These are phyloP conservation scores for Parnassius mnemosyne DNA, from an alignment of 2,888 invertebrate genomes.

Conservation along the genomic window DNA sequence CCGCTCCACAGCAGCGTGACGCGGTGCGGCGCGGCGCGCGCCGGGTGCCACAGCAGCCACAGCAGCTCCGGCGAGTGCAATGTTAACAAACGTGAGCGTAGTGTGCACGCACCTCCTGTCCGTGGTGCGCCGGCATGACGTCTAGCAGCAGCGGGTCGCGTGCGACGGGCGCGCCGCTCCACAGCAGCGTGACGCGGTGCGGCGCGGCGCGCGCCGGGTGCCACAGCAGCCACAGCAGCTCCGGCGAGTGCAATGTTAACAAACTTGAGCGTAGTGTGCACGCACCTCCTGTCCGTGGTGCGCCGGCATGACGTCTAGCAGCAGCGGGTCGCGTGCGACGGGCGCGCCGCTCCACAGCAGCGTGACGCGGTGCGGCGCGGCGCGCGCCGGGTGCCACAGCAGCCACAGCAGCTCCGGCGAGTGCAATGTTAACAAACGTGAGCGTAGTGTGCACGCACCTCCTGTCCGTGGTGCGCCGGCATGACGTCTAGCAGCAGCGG, in stretches of 20 bases:
- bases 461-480: conserved; percentile 85
- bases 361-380: conserved; percentile 92
- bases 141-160: conserved; percentile 78
- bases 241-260: too few species aligned
- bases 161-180: conserved; percentile 89
- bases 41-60: conserved; percentile 93
- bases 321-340: conserved; percentile 73
- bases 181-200: conserved; percentile 91
- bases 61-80: too few species aligned
- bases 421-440: too few species aligned
- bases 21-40: conserved; percentile 91
- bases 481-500: conserved; percentile 80
- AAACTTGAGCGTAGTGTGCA: too few species aligned
- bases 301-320: conserved; percentile 81
- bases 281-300: conserved; percentile 85
- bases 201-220: conserved; percentile 93
- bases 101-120: conserved; percentile 79
- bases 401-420: too few species aligned
- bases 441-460: conserved; percentile 56
- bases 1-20: conserved; percentile 93
- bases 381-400: conserved; percentile 92
- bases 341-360: conserved; percentile 94
- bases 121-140: conserved; percentile 83
- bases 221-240: conserved; percentile 91
- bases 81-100: too few species aligned